Percentiles rank a stretch among this genome's conserved stretches.
Conservation (phyloP, 23 tunicate species). For the Oikopleura dioica region DNA sequence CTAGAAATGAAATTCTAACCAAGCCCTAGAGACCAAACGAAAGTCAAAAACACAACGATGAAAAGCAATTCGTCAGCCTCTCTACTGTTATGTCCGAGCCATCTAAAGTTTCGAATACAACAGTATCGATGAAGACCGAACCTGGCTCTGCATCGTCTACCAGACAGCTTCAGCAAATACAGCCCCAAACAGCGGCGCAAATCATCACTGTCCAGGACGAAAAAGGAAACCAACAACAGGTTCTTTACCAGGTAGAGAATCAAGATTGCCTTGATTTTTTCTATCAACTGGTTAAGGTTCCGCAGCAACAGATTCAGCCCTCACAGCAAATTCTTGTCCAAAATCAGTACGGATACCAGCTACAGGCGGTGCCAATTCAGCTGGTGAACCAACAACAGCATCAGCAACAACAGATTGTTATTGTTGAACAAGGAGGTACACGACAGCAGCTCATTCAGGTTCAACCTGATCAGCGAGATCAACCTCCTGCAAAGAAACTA, state of each 20-base stretch:
- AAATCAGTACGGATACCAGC: conserved; percentile 5
- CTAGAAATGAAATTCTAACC: no score
- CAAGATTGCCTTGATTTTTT: no score
- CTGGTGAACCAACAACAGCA: neutral
- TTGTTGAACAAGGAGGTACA: neutral
- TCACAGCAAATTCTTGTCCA: no score
- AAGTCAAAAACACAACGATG: no score
- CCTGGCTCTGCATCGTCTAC: no score
- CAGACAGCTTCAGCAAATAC: conserved; percentile 5
- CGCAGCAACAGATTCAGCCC: no score
- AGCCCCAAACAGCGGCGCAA: neutral
- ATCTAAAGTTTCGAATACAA: no score
- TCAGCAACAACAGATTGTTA: conserved; percentile 5
- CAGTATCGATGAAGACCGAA: conserved; percentile 1
- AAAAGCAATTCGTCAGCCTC: no score
- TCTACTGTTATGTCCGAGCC: no score
- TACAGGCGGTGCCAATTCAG: conserved; percentile 1
- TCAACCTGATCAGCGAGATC: neutral
- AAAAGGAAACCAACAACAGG: conserved; percentile 4
- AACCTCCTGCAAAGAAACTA: neutral
- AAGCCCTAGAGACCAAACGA: no score
- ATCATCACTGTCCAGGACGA: conserved; percentile 11
- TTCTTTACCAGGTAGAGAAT: neutral
- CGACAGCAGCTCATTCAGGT: neutral
- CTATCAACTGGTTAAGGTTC: no score